Conservation (phyloP, 2,888 invertebrate genomes). For the Blastobasis lacticolella region DNA sequence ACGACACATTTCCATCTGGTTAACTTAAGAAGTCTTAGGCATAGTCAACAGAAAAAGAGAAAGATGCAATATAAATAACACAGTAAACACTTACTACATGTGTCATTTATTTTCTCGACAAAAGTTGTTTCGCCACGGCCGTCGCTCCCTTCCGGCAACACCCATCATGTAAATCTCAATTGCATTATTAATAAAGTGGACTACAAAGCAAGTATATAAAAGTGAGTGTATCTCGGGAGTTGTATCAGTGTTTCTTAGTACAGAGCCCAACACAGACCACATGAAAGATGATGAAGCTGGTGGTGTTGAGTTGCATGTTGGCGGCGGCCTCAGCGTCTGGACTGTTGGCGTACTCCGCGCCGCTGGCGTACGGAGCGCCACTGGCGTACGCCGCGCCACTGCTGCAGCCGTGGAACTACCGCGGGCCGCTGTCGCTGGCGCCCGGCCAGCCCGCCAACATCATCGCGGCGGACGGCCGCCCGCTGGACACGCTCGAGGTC, state of each 20-base stretch:
- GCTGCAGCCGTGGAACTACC: conserved; percentile 40
- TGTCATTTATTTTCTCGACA: conserved; percentile 30
- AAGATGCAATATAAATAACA: conserved; percentile 14
- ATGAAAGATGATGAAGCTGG: conserved; percentile 66
- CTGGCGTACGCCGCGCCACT: conserved; percentile 29
- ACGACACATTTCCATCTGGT: too few species aligned
- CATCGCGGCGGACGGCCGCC: conserved; percentile 55
- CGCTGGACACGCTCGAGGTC: conserved; percentile 59
- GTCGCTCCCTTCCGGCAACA: conserved; percentile 41
- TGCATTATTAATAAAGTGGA: background rate
- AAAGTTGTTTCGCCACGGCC: conserved; percentile 54
- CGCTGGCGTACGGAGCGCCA: conserved; percentile 22
- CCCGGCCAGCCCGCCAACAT: conserved; percentile 63
- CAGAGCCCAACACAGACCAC: conserved; percentile 60
- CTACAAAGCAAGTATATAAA: conserved; percentile 42
- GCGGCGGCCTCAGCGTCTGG: conserved; percentile 65
- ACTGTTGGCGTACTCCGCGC: background rate
- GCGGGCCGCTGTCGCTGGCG: conserved; percentile 56
- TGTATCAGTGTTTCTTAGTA: conserved; percentile 50
- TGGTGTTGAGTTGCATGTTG: conserved; percentile 77
- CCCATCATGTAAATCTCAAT: conserved; percentile 27
- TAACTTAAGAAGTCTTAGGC: too few species aligned
- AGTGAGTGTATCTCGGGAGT: conserved; percentile 18
- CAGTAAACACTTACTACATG: conserved; percentile 19
- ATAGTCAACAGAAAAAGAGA: too few species aligned